Conservation (phyloP, 2,888 invertebrate species). For the Spisula solida region DNA sequence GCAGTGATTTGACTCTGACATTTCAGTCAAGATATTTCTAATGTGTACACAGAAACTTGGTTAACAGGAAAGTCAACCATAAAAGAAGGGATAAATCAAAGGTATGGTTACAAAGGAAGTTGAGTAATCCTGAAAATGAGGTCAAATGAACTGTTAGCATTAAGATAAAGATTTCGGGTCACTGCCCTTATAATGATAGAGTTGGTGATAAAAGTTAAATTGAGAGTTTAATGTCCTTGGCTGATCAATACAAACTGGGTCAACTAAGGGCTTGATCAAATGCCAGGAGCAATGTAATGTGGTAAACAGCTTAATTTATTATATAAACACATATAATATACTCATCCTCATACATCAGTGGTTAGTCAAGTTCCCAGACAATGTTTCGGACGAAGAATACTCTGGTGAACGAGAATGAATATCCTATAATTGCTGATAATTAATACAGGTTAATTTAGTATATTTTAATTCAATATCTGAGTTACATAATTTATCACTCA, state of each 20-base stretch:
- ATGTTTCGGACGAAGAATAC: no score
- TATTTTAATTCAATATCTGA: no score
- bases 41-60: background rate
- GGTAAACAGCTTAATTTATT: no score
- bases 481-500: no score
- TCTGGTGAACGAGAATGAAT: no score
- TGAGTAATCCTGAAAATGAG: background rate
- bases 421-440: no score
- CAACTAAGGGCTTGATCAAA: background rate
- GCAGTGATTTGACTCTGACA: no score
- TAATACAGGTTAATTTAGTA: no score
- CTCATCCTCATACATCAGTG: no score
- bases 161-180: background rate
- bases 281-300: background rate
- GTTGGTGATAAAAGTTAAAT: background rate
- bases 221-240: background rate
- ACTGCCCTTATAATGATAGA: background rate
- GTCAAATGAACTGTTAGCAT: background rate
- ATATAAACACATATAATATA: no score
- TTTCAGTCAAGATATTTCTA: background rate
- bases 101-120: background rate
- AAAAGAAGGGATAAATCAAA: background rate
- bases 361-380: no score
- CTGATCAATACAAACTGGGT: background rate
- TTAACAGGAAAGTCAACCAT: background rate